A percentile compares a stretch with the other conserved stretches of the same genome.
Conservation (phyloP, 1,140 invertebrate species). For the Acromyrmex heyeri region DNA sequence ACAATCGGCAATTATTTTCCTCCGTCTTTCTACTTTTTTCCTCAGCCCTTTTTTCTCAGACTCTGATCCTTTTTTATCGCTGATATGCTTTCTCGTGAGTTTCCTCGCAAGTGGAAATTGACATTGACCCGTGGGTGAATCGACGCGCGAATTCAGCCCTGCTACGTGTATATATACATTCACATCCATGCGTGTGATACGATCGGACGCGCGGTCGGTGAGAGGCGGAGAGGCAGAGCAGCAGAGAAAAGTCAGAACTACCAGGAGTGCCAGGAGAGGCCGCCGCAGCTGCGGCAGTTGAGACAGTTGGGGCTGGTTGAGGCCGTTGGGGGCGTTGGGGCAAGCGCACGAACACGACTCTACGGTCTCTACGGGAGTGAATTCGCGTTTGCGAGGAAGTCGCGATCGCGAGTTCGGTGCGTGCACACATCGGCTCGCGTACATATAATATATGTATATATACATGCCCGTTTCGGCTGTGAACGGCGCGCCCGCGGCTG, state of each 20-base stretch:
- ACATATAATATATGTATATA: neutral
- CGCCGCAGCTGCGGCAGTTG: no score
- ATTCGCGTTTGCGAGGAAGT: neutral
- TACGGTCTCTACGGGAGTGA: neutral
- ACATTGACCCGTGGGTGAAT: neutral
- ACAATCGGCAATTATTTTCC: no score
- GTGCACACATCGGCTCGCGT: slow-evolving; percentile 64
- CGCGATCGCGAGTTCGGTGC: slow-evolving; percentile 27
- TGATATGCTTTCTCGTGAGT: neutral
- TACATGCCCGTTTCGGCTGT: slow-evolving; percentile 51
- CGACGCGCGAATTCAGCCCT: neutral
- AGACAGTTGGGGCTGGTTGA: slow-evolving; percentile 9
- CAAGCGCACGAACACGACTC: neutral
- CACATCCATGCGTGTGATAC: neutral
- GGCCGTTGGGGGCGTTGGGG: neutral
- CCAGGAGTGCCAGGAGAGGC: neutral
- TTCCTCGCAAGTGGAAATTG: neutral
- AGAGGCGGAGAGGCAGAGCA: neutral
- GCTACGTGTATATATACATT: neutral
- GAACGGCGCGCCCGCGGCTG: slow-evolving; percentile 60
- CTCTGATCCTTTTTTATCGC: neutral
- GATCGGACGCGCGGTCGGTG: neutral
- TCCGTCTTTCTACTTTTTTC: neutral
- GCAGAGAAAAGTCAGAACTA: neutral
- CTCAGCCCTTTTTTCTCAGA: neutral